Conservation (phyloP, 2,113 vertebrate genomes). For the Myxocyprinus asiaticus region DNA sequence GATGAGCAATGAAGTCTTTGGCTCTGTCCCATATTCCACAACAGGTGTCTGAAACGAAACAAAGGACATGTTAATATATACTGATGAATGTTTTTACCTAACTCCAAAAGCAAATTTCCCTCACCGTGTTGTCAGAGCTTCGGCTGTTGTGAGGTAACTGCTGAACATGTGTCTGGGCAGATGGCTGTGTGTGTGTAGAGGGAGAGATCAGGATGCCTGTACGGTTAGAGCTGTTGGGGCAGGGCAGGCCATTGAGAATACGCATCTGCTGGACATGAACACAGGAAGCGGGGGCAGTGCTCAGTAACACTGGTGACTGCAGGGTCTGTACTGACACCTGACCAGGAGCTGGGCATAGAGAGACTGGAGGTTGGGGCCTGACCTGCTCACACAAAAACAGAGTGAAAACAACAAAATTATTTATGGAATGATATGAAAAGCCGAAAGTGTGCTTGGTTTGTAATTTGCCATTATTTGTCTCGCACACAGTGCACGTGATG, state of each 20-base stretch:
- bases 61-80: background rate
- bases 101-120: background rate
- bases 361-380: slow-evolving; percentile 85
- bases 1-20: slow-evolving; percentile 73
- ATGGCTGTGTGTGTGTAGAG: background rate
- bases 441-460: background rate
- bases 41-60: slow-evolving; percentile 75
- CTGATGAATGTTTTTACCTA: background rate
- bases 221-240: slow-evolving; percentile 63
- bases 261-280: slow-evolving; percentile 88
- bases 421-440: background rate
- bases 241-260: slow-evolving; percentile 79
- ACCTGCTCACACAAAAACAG: slow-evolving; percentile 68
- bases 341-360: slow-evolving; percentile 82
- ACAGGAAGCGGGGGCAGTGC: slow-evolving; percentile 81
- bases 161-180: slow-evolving; percentile 68
- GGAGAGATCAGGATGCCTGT: slow-evolving; percentile 88
- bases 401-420: background rate
- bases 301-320: slow-evolving; percentile 88
- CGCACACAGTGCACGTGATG: too few relatives aligned
- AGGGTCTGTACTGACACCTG: slow-evolving; percentile 86
- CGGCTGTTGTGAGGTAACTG: slow-evolving; percentile 62
- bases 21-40: slow-evolving; percentile 80
- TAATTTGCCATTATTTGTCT: too few relatives aligned
- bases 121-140: slow-evolving; percentile 49